These are phyloP conservation scores for Muraenolepis orangiensis DNA, from an alignment of 2,797 vertebrate species.

Conservation along the genomic window DNA sequence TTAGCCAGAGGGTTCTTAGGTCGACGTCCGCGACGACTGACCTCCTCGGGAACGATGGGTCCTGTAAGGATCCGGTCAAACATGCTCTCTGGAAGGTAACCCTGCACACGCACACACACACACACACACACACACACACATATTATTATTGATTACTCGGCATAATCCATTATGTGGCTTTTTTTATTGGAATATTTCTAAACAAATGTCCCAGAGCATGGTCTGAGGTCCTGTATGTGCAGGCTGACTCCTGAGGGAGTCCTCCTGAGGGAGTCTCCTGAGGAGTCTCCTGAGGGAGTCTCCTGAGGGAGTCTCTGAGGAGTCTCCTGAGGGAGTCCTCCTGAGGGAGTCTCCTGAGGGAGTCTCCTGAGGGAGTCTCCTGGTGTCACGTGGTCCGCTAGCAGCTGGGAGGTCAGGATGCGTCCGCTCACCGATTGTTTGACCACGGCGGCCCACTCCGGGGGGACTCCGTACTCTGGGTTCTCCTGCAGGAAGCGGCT, in stretches of 20 bases:
- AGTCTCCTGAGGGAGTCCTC: no score
- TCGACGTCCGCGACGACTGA: conserved; percentile 89
- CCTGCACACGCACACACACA: conserved; percentile 65
- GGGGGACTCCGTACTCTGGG: conserved; percentile 96
- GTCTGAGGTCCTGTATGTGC: neutral
- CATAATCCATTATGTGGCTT: neutral
- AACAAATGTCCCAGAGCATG: neutral
- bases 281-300: no score
- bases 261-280: no score
- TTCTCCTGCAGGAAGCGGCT: conserved; percentile 96
- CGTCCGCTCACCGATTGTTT: conserved; percentile 98
- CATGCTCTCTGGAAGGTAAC: conserved; percentile 96
- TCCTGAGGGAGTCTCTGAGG: no score
- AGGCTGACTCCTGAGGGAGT: no score
- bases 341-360: no score
- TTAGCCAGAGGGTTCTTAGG: conserved; percentile 92
- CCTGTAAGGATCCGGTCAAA: conserved; percentile 96
- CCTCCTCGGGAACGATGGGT: conserved; percentile 95
- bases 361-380: no score
- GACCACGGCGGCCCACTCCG: conserved; percentile 97
- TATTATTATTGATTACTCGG: neutral
- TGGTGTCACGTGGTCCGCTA: no score
- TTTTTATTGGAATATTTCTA: neutral
- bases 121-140: neutral
- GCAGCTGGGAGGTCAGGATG: no score